Evolutionary conservation across 2,113 vertebrate species (phyloP).

Genomic region (Clarias magur): DNA sequence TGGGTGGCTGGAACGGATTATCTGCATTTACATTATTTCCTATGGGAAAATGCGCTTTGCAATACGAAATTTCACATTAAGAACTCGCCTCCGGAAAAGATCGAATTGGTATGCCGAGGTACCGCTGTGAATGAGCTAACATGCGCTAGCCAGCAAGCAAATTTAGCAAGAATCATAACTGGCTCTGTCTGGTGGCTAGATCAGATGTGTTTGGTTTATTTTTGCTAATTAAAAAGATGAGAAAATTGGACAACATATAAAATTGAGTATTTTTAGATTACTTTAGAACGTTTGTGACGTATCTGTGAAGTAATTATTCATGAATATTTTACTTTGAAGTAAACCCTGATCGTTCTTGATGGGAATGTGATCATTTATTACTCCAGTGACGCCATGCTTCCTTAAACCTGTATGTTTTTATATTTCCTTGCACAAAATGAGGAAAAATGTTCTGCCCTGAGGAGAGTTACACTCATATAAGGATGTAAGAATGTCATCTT

Average conservation of each 20-base stretch:
- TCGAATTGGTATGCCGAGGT: too few species aligned
- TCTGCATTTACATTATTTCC: too few species aligned
- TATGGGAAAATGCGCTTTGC: too few species aligned
- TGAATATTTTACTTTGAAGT: not conserved
- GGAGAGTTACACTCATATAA: not conserved
- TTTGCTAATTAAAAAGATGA: not conserved
- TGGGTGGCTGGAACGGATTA: too few species aligned
- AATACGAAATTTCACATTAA: too few species aligned
- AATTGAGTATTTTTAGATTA: not conserved
- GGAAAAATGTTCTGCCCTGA: too few species aligned
- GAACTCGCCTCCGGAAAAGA: too few species aligned
- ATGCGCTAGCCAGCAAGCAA: not conserved
- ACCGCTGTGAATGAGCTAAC: too few species aligned
- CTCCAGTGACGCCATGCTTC: not conserved
- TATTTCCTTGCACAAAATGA: too few species aligned
- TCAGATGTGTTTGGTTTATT: not conserved
- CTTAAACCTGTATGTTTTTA: not conserved
- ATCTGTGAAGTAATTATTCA: not conserved
- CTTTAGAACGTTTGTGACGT: not conserved
- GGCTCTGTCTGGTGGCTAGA: not conserved
- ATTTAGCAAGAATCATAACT: too few species aligned
- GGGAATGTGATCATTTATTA: not conserved
- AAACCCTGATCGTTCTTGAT: not conserved
- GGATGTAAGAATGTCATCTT: not conserved
- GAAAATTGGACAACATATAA: not conserved